These are phyloP conservation scores for Malurus alboscapulatus DNA, from an alignment of 2,113 vertebrate genomes.

Conservation along the genomic window DNA sequence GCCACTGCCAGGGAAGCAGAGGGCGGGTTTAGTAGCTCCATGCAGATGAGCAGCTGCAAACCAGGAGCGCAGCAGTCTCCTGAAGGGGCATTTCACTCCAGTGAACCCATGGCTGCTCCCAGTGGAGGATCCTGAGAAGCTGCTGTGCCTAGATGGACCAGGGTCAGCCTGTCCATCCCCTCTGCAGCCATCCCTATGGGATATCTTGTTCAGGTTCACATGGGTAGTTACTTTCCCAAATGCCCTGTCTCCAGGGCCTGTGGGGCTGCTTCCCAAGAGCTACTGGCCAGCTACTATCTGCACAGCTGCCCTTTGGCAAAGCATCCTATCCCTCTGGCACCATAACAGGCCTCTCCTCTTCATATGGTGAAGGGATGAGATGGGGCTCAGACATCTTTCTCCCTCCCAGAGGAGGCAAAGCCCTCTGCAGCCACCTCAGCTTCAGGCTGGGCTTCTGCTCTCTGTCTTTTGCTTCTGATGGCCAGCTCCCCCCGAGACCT, in stretches of 20 bases:
- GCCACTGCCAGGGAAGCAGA: not conserved
- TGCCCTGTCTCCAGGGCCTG: not conserved
- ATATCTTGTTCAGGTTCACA: not conserved
- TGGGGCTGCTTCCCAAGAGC: not conserved
- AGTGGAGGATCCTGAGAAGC: not conserved
- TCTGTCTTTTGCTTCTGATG: not conserved
- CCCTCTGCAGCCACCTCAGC: rapidly evolving
- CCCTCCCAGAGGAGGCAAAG: rapidly evolving
- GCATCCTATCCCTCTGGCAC: rapidly evolving
- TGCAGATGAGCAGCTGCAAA: not conserved
- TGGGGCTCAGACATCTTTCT: not conserved
- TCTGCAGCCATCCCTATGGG: rapidly evolving
- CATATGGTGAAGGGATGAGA: not conserved
- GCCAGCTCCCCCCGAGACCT: rapidly evolving
- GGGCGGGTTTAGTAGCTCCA: not conserved
- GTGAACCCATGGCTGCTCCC: not conserved
- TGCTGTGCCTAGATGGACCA: rapidly evolving
- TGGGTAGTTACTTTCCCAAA: not conserved
- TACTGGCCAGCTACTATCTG: not conserved
- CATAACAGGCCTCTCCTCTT: not conserved
- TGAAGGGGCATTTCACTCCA: not conserved
- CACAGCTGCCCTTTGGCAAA: not conserved
- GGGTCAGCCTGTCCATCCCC: not conserved
- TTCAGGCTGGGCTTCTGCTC: not conserved
- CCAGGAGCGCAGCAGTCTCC: not conserved